Evolutionary conservation across 2,797 vertebrate species (phyloP), one percentile per base, ranked within the genome.

Genomic region (Odontamblyopus lacepedii): DNA sequence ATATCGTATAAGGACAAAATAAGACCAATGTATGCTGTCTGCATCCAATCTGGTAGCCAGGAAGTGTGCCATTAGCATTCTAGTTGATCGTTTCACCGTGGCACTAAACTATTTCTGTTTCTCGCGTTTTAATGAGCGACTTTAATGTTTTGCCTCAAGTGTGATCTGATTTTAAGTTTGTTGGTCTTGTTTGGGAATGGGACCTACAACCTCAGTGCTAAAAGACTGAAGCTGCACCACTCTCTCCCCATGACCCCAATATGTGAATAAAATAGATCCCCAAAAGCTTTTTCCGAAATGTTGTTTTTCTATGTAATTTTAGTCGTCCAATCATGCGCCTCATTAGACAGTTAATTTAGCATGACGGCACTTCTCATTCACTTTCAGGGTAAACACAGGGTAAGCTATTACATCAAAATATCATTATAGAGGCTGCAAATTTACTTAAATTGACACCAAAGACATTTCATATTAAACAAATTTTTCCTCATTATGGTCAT

Each of bases 271-370:
- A 27, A 66, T 41, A 26, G 15, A 66, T 12, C 35, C 64, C 12
- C 26, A 44, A 26, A 30, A 30, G 12, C 19, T 16, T 53, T 67
- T 53, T 67, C 65, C 18, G 29, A 53, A 67, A 71, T 77, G 66
- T 69, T 51, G 63, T 70, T 80, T 60, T 77, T 68, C 26, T 41
- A 53, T 63, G 57, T 62, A 27, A 83, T 80, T 82, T 84, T 77
- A 74, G 70, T 83, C 55, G 67, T 72, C 63, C 64, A 84, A 85
- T 86, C 77, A 84, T 67, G 78, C 70, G 74, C 80, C 71, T 86
- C 79, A 83, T 89, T 83, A 83, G 75, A 82, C 60, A 48, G 27
- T 71, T 84, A 67, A 81, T 83, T 75, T 75, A 73, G 77, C 81
- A 78, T 84, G 76, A 84, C 78, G 1, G 2, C 8, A 67, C 73